A percentile compares a stretch with the other conserved stretches of the same genome.
These are phyloP conservation scores for Acyrthosiphon pisum DNA, from an alignment of 1,140 invertebrate genomes.

Conservation along the genomic window DNA sequence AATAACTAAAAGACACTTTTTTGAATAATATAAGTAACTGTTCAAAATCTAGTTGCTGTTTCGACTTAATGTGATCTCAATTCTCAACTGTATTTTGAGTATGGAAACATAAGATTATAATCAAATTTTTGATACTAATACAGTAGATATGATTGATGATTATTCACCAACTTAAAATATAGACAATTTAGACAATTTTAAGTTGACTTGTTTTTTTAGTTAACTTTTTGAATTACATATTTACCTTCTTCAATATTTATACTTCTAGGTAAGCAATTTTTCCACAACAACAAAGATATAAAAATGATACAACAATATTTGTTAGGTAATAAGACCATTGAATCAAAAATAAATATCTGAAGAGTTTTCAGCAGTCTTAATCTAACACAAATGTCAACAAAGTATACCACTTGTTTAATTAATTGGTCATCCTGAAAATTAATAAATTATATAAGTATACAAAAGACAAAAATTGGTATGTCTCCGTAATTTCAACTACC, in stretches of 20 bases:
- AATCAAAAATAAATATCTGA: conserved; percentile 50
- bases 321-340: conserved; percentile 43
- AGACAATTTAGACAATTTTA: neutral
- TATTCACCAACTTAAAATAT: no score
- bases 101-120: no score
- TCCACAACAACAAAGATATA: conserved; percentile 46
- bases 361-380: conserved; percentile 38
- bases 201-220: neutral
- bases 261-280: conserved; percentile 18
- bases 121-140: no score
- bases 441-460: neutral
- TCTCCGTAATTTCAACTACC: neutral
- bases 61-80: no score
- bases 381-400: conserved; percentile 44
- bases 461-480: neutral
- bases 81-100: no score
- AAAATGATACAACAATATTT: conserved; percentile 52
- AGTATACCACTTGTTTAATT: conserved; percentile 23
- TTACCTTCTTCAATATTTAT: conserved; percentile 37
- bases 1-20: no score
- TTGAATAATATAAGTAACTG: no score
- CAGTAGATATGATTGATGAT: no score
- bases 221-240: neutral
- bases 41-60: no score
- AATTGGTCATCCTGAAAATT: conserved; percentile 36